Evolutionary conservation across 2,113 vertebrate species (phyloP).

Genomic region (Pantherophis guttatus): DNA sequence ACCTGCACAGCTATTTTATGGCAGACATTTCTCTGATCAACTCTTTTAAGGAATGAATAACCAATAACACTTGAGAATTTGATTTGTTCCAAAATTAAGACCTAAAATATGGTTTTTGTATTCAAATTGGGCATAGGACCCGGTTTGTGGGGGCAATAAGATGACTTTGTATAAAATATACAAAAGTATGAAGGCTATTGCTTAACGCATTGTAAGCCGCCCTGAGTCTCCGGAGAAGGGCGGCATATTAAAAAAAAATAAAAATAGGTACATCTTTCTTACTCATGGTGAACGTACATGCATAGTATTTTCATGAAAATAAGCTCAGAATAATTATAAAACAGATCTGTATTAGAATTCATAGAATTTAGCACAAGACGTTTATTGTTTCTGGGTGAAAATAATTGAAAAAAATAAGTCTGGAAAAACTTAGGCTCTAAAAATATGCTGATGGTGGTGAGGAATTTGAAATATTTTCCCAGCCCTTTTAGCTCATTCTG

Average conservation of each 20-base stretch:
- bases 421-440: not conserved
- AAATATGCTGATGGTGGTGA: not conserved
- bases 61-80: not conserved
- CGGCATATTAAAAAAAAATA: too few species aligned
- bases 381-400: not conserved
- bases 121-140: too few species aligned
- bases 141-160: too few species aligned
- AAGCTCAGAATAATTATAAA: not conserved
- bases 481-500: not conserved
- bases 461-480: constrained; percentile 17
- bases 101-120: not conserved
- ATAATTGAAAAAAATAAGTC: not conserved
- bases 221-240: too few species aligned
- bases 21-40: not conserved
- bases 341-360: not conserved
- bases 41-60: not conserved
- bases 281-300: not conserved
- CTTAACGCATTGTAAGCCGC: too few species aligned
- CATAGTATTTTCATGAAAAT: not conserved
- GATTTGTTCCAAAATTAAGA: not conserved
- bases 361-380: not conserved
- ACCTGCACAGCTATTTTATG: not conserved
- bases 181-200: too few species aligned
- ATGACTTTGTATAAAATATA: too few species aligned
- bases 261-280: not conserved